A percentile compares a stretch with the other conserved stretches of the same genome.
phyloP scores from a whole-genome alignment of 1,140 invertebrate species.

The Lerema accius region DNA sequence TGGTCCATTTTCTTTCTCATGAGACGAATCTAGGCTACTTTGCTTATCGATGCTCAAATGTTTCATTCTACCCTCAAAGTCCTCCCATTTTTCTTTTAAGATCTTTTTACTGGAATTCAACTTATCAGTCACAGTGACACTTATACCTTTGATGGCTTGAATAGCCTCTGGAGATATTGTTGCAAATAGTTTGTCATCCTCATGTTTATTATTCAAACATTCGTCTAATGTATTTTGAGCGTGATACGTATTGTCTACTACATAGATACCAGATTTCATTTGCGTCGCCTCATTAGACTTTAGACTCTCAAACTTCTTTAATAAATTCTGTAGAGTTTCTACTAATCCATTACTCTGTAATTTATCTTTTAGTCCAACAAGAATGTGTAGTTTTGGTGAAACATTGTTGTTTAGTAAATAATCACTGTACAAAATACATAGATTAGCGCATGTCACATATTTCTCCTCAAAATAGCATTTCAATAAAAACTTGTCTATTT shows the following conservation, averaged over 20 bases:
- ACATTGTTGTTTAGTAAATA: constrained; percentile 62
- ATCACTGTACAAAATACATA: constrained; percentile 73
- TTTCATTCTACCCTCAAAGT: constrained; percentile 76
- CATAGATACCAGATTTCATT: constrained; percentile 81
- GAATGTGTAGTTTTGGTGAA: constrained; percentile 73
- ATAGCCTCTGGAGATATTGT: constrained; percentile 69
- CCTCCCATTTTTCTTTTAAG: constrained; percentile 80
- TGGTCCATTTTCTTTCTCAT: constrained; percentile 45
- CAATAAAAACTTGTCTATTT: constrained; percentile 81
- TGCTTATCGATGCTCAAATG: constrained; percentile 60
- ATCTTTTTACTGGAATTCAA: constrained; percentile 79
- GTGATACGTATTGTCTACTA: constrained; percentile 81
- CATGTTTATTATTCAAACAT: constrained; percentile 47
- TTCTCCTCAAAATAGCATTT: constrained; percentile 81
- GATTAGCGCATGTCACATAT: constrained; percentile 75
- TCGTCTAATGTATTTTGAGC: constrained; percentile 63
- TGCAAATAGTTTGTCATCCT: constrained; percentile 62
- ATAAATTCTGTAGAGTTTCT: constrained; percentile 53
- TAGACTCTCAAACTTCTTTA: constrained; percentile 71
- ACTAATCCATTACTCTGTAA: constrained; percentile 55
- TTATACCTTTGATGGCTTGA: constrained; percentile 81
- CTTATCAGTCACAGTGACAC: constrained; percentile 78
- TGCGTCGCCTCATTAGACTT: constrained; percentile 71
- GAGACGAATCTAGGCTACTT: constrained; percentile 40
- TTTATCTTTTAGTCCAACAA: constrained; percentile 76